These are phyloP conservation scores for Catagonus wagneri DNA, from an alignment of 2,113 vertebrate species.

Conservation along the genomic window DNA sequence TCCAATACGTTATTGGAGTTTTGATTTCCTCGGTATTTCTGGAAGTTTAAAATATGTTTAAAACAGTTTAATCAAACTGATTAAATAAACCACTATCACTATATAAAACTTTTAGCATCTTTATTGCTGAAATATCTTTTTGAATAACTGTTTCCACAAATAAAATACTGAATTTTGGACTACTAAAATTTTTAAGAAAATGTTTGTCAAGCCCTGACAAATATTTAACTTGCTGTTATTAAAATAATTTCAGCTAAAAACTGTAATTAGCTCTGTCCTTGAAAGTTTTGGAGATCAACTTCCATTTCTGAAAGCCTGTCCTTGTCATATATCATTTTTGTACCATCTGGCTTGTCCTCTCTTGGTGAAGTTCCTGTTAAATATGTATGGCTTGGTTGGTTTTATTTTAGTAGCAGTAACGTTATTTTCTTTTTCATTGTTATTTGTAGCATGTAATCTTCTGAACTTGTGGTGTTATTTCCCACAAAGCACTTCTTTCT, in stretches of 20 bases:
- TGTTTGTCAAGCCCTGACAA: neutral
- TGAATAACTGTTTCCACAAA: slow-evolving; percentile 51
- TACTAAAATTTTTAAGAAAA: neutral
- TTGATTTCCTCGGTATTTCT: slow-evolving; percentile 25
- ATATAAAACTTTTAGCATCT: slow-evolving; percentile 29
- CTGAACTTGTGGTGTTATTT: slow-evolving; percentile 50
- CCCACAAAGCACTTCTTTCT: slow-evolving; percentile 34
- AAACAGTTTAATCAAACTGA: slow-evolving; percentile 35
- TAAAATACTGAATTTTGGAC: slow-evolving; percentile 33
- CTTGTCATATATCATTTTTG: slow-evolving; percentile 64
- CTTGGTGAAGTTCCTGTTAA: slow-evolving; percentile 50
- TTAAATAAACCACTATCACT: neutral
- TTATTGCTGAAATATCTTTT: slow-evolving; percentile 56
- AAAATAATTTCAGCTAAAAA: slow-evolving; percentile 14
- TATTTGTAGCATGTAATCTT: slow-evolving; percentile 55
- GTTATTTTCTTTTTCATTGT: slow-evolving; percentile 65
- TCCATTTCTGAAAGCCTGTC: slow-evolving; percentile 63
- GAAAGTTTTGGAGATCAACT: slow-evolving; percentile 42
- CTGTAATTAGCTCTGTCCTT: slow-evolving; percentile 31
- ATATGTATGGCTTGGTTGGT: slow-evolving; percentile 64
- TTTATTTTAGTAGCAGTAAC: slow-evolving; percentile 69
- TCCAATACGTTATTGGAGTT: slow-evolving; percentile 18
- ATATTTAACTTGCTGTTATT: neutral
- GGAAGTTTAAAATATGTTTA: slow-evolving; percentile 29
- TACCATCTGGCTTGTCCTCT: slow-evolving; percentile 57